Evolutionary conservation across 2,888 invertebrate genomes (phyloP).

Genomic region (Listrodromus nycthemerus): DNA sequence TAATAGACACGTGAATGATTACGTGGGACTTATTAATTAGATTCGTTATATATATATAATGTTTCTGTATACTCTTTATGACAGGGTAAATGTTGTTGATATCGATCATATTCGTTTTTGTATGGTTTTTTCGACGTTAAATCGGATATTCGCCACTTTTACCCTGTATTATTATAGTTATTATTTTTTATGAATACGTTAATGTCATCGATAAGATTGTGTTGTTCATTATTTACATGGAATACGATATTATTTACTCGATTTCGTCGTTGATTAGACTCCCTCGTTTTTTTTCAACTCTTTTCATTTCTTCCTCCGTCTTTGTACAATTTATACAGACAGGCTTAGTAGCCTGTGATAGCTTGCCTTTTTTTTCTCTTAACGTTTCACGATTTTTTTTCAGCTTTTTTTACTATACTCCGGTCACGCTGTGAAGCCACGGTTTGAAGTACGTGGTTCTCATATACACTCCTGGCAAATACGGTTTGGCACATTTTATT

Average conservation of each 20-base stretch:
- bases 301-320: constrained; percentile 9
- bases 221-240: constrained; percentile 62
- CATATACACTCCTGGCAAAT: constrained; percentile 97
- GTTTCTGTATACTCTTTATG: constrained; percentile 26
- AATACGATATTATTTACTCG: constrained; percentile 46
- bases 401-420: constrained; percentile 84
- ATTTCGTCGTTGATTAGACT: constrained; percentile 43
- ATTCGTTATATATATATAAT: constrained; percentile 63
- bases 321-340: constrained; percentile 68
- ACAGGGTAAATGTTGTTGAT: too few species aligned
- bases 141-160: too few species aligned
- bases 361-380: constrained; percentile 22
- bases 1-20: constrained; percentile 56
- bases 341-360: neutral
- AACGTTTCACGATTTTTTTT: constrained; percentile 5
- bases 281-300: constrained; percentile 1
- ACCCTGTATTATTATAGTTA: constrained; percentile 3
- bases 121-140: too few species aligned
- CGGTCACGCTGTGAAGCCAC: constrained; percentile 95
- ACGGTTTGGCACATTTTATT: constrained; percentile 97
- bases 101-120: too few species aligned
- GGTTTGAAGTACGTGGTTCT: constrained; percentile 96
- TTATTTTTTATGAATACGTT: constrained; percentile 73
- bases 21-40: constrained; percentile 57
- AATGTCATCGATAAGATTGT: constrained; percentile 39